These are phyloP conservation scores for Grapholita molesta DNA, from an alignment of 1,140 invertebrate species.

Conservation along the genomic window DNA sequence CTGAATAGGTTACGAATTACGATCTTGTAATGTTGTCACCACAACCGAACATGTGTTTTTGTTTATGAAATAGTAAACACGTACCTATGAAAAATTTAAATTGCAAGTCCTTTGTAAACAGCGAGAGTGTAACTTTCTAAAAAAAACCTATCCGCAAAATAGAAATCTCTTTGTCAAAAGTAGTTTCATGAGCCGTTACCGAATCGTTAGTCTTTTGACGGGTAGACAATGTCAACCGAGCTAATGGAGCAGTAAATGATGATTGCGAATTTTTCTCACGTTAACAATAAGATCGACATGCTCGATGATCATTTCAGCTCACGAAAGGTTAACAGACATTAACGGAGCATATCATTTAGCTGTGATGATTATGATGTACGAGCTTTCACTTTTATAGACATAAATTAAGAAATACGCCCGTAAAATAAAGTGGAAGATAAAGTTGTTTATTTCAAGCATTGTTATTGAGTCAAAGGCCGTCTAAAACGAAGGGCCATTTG, in stretches of 20 bases:
- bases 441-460: neutral
- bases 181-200: neutral
- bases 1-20: slow-evolving; percentile 63
- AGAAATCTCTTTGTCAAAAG: slow-evolving; percentile 11
- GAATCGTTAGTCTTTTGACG: neutral
- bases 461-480: neutral
- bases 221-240: slow-evolving; percentile 16
- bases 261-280: slow-evolving; percentile 49
- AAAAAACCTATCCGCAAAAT: slow-evolving; percentile 10
- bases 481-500: neutral
- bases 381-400: neutral
- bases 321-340: slow-evolving; percentile 6
- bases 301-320: slow-evolving; percentile 8
- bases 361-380: neutral
- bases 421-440: neutral
- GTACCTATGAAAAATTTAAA: slow-evolving; percentile 48
- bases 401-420: neutral
- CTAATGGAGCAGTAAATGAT: slow-evolving; percentile 9
- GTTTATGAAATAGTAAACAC: slow-evolving; percentile 26
- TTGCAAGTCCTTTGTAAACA: slow-evolving; percentile 14
- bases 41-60: slow-evolving; percentile 26
- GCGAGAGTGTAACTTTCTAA: slow-evolving; percentile 1
- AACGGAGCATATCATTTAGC: neutral
- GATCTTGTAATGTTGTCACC: slow-evolving; percentile 46
- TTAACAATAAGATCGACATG: slow-evolving; percentile 27